Percentiles rank a stretch among this genome's conserved stretches.
phyloP scores from a whole-genome alignment of 2,113 vertebrate genomes.

The Seriola rivoliana region DNA sequence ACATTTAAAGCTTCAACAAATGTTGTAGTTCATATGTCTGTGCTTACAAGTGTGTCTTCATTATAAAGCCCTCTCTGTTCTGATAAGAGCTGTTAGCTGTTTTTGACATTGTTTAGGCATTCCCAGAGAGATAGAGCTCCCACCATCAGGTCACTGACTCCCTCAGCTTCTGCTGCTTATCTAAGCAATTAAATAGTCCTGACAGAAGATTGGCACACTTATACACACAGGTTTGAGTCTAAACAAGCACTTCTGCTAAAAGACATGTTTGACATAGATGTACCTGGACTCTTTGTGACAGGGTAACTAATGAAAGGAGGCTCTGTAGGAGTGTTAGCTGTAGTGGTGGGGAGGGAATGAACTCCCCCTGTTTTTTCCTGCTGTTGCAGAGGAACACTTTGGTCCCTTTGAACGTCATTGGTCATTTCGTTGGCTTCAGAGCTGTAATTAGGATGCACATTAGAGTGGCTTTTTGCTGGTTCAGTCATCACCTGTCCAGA shows the following conservation, averaged over 20 bases:
- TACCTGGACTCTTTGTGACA: conserved; percentile 84
- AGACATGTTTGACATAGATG: neutral
- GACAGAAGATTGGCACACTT: conserved; percentile 29
- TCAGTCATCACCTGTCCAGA: conserved; percentile 72
- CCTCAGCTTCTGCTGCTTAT: conserved; percentile 51
- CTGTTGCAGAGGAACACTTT: conserved; percentile 68
- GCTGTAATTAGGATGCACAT: conserved; percentile 74
- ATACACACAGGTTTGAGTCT: conserved; percentile 22
- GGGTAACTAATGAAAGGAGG: conserved; percentile 73
- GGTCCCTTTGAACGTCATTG: conserved; percentile 86
- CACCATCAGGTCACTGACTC: conserved; percentile 76
- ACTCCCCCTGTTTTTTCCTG: conserved; percentile 41
- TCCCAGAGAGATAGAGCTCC: conserved; percentile 67
- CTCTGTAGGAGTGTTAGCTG: conserved; percentile 53
- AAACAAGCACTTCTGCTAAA: neutral
- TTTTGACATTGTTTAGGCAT: conserved; percentile 78
- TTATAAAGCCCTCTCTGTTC: conserved; percentile 32
- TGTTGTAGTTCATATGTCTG: neutral
- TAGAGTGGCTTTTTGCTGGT: conserved; percentile 61
- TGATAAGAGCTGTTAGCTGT: conserved; percentile 59
- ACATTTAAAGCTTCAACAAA: conserved; percentile 21
- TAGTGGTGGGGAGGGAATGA: conserved; percentile 34
- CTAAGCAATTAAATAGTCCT: conserved; percentile 49
- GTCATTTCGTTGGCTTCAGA: conserved; percentile 63
- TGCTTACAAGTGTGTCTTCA: conserved; percentile 4